Percentiles rank a stretch among this genome's conserved stretches.
phyloP scores from a whole-genome alignment of 2,888 invertebrate species.

The Crematogaster levior region DNA sequence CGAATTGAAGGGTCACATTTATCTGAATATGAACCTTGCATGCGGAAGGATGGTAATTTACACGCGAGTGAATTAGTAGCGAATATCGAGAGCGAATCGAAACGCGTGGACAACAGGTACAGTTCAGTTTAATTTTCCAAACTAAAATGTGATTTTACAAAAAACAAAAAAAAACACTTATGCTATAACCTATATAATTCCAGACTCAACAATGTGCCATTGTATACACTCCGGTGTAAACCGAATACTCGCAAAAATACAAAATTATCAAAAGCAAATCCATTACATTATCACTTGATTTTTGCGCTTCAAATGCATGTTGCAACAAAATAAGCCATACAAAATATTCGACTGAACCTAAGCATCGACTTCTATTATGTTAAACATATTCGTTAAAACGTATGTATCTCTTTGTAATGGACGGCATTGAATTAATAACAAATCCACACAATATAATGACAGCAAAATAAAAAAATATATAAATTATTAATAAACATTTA shows the following conservation, averaged over 20 bases:
- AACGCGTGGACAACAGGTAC: conserved; percentile 68
- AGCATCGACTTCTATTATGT: background rate
- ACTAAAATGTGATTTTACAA: background rate
- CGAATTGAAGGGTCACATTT: background rate
- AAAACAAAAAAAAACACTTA: conserved; percentile 27
- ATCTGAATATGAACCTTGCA: conserved; percentile 3
- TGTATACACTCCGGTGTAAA: conserved; percentile 9
- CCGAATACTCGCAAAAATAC: background rate
- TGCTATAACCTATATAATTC: background rate
- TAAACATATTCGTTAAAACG: background rate
- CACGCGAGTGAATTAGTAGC: background rate
- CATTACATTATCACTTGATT: background rate
- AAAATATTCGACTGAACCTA: background rate
- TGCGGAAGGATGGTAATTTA: background rate
- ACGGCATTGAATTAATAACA: conserved; percentile 60
- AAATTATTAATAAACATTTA: conserved; percentile 55
- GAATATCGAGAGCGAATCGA: conserved; percentile 38
- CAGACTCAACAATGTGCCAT: conserved; percentile 18
- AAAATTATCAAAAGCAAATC: background rate
- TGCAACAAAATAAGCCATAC: background rate
- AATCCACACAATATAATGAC: background rate
- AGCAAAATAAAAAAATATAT: conserved; percentile 52
- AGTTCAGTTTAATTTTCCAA: conserved; percentile 41
- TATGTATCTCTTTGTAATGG: conserved; percentile 52
- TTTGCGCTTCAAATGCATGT: background rate